Evolutionary conservation across 64 coral and sea anemone species (phyloP).

Genomic region (Hydrozoanthus tunicans): DNA sequence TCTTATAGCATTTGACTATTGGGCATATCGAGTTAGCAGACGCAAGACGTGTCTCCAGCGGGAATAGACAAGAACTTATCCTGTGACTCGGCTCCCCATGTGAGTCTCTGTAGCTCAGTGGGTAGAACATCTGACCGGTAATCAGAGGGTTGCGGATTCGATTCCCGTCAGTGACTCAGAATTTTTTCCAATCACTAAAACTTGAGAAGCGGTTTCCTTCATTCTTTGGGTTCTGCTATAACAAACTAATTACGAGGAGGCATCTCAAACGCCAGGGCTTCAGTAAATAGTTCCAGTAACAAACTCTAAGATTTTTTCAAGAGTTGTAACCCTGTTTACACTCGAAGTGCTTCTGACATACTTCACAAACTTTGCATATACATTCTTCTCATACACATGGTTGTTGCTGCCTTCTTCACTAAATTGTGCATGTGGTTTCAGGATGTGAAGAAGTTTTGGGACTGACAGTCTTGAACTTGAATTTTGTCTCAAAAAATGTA

Average conservation of each 20-base stretch:
- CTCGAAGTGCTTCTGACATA: slow-evolving; percentile 42
- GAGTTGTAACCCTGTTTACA: slow-evolving; percentile 45
- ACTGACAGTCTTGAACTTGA: not conserved
- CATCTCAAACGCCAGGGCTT: slow-evolving; percentile 49
- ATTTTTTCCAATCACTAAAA: too few species aligned
- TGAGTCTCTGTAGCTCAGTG: too few species aligned
- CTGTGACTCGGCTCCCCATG: too few species aligned
- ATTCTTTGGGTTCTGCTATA: not conserved
- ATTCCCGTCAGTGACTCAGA: too few species aligned
- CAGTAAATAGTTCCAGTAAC: slow-evolving; percentile 62
- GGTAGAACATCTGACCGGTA: too few species aligned
- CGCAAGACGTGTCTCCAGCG: too few species aligned
- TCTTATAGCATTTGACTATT: too few species aligned
- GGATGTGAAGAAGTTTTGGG: slow-evolving; percentile 34
- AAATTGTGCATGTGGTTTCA: slow-evolving; percentile 37
- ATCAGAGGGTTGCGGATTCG: too few species aligned
- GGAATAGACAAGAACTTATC: too few species aligned
- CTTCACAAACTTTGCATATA: slow-evolving; percentile 63
- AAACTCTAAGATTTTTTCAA: slow-evolving; percentile 64
- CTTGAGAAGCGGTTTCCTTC: too few species aligned
- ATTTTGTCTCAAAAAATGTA: slow-evolving; percentile 30
- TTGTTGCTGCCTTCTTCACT: slow-evolving; percentile 49
- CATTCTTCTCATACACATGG: not conserved
- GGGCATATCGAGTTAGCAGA: too few species aligned
- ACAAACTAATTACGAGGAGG: slow-evolving; percentile 35